Base-by-base conservation (phyloP, 2,888 invertebrate species). In the Pocota personata region DNA sequence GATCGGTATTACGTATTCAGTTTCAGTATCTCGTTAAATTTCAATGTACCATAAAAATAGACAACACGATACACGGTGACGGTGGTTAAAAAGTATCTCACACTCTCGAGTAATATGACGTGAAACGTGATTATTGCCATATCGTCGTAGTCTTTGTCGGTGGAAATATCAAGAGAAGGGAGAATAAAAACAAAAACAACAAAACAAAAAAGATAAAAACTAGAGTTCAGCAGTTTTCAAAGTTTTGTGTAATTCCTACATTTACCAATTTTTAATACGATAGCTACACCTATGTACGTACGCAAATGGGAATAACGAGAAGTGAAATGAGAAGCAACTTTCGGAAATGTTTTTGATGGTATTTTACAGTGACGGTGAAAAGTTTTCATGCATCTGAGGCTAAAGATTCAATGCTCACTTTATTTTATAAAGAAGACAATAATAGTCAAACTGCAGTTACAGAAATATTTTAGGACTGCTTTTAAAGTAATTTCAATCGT, bases 1-100 rank as follows among this genome's bases (percentile, higher is more conserved):
- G 16, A 52, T 16, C 37, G 52, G 35, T 71, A 37, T 72, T 72
- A 72, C 72, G 72, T 72, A 72, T 72, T 72, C 72, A 35, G 16
- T 60, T 60, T 37, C 58, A 58, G 58, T 58, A 24, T 32, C 43
- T 71, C 46, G 57, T 57, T 71, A 16, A 71, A 32, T 71, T 71
- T 57, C 32, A 46, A 57, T 57, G 43, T 57, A 43, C 43, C 57
- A 57, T 58, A 46, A 71, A 71, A 57, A 46, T 35, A 35, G 46
- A 46, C 57, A 71, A 60, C 12, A 48, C 48, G 24, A 58, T n/a
- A n/a, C 27, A 19, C 2, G 12, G 24, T 35, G 55, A 35, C 46
- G 24, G 12, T 52, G 35, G 14, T 50, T 37, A 14, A 37, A 48
- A 37, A 30, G 64, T 46, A 48, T 37, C 12, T 37, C 12, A 35